Evolutionary conservation across 2,797 vertebrate species (phyloP).

Genomic region (Fistularia commersonii): DNA sequence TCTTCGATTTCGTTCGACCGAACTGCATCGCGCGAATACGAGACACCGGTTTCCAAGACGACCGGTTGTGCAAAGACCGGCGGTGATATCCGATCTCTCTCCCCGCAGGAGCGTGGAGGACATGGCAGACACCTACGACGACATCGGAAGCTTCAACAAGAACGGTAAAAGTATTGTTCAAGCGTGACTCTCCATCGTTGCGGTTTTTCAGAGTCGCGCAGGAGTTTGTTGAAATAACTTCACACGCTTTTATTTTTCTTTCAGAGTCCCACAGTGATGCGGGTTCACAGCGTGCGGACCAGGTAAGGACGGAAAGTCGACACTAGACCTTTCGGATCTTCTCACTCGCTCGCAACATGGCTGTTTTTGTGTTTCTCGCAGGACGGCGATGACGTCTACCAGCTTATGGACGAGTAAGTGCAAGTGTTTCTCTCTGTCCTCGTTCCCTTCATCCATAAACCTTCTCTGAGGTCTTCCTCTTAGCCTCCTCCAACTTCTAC

Average conservation of each 20-base stretch:
- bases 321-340: not conserved
- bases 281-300: constrained; percentile 49
- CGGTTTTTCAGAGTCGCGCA: constrained; percentile 35
- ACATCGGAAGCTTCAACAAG: constrained; percentile 51
- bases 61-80: too few species aligned
- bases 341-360: not conserved
- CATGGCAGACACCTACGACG: constrained; percentile 55
- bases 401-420: constrained; percentile 76
- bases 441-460: too few species aligned
- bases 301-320: constrained; percentile 47
- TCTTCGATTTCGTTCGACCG: too few species aligned
- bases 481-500: too few species aligned
- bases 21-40: too few species aligned
- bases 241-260: not conserved
- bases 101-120: constrained; percentile 43
- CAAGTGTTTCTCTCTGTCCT: not conserved
- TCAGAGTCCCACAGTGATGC: constrained; percentile 49
- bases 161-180: constrained; percentile 38
- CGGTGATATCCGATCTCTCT: not conserved
- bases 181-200: not conserved
- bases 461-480: too few species aligned
- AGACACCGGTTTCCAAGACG: too few species aligned
- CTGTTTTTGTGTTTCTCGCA: constrained; percentile 36
- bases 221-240: constrained; percentile 2
- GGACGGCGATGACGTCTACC: constrained; percentile 70